Conservation (phyloP, 92 coral and sea anemone genomes). For the Parazoanthus darwini region DNA sequence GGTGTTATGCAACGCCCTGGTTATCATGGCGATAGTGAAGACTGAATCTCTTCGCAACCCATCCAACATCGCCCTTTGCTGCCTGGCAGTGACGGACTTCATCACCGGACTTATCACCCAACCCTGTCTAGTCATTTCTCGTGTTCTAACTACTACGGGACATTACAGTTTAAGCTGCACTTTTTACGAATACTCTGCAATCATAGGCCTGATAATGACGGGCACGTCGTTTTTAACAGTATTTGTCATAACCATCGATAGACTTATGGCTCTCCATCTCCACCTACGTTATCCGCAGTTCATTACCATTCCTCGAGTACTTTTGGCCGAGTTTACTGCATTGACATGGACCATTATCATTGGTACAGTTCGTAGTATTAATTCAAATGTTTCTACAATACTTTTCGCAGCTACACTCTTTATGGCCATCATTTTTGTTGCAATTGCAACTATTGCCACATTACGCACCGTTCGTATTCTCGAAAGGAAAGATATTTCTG, state of each 20-base stretch:
- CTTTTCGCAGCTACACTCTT: neutral
- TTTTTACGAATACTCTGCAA: neutral
- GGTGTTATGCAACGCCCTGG: too few relatives aligned
- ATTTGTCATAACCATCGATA: neutral
- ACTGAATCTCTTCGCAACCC: too few relatives aligned
- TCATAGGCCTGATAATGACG: neutral
- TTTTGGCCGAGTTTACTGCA: neutral
- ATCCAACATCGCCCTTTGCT: too few relatives aligned
- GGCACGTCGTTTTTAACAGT: neutral
- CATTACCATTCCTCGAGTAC: neutral
- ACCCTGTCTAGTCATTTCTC: neutral
- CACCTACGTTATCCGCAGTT: neutral
- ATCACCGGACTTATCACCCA: neutral
- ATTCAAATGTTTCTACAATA: neutral
- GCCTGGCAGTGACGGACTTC: too few relatives aligned
- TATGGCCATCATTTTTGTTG: neutral
- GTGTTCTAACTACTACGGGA: neutral
- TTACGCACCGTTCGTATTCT: neutral
- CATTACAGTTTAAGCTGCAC: neutral
- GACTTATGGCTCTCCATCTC: neutral
- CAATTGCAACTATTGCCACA: neutral
- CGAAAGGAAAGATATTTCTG: neutral
- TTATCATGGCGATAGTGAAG: too few relatives aligned
- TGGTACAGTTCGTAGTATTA: neutral
- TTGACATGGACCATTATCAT: neutral